Conservation (phyloP, 92 coral and sea anemone species). For the Heteractis magnifica region DNA sequence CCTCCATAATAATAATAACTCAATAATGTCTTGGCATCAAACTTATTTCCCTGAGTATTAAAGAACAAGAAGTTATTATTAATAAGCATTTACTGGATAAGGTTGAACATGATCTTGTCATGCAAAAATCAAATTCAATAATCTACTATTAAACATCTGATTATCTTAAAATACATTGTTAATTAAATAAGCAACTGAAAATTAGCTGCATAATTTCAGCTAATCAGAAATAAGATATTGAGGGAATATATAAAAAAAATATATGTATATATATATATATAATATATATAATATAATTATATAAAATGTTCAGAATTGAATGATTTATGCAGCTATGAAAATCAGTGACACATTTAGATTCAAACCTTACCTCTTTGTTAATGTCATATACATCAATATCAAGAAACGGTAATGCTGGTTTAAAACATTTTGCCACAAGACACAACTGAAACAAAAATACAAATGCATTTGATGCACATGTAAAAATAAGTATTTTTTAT, state of each 20-base stretch:
- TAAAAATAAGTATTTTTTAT: too few species aligned
- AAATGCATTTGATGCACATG: not conserved
- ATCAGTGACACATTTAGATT: not conserved
- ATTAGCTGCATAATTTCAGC: too few species aligned
- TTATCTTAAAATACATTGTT: too few species aligned
- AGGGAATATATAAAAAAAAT: too few species aligned
- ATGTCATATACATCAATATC: constrained; percentile 83
- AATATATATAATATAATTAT: too few species aligned
- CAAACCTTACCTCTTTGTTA: constrained; percentile 78
- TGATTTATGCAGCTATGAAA: too few species aligned
- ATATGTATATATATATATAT: too few species aligned
- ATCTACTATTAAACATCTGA: too few species aligned
- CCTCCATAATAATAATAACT: constrained; percentile 97
- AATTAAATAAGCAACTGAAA: too few species aligned
- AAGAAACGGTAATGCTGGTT: constrained; percentile 84
- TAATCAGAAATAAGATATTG: too few species aligned
- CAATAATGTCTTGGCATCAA: constrained; percentile 82
- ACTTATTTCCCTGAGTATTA: constrained; percentile 65
- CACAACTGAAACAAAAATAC: constrained; percentile 61
- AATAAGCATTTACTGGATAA: not conserved
- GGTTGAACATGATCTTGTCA: too few species aligned
- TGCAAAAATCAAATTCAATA: too few species aligned
- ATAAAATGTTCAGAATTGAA: not conserved
- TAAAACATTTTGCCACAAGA: constrained; percentile 92
- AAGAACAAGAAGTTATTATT: not conserved